phyloP scores from a whole-genome alignment of 2,113 vertebrate species.

The Phaethon lepturus region DNA sequence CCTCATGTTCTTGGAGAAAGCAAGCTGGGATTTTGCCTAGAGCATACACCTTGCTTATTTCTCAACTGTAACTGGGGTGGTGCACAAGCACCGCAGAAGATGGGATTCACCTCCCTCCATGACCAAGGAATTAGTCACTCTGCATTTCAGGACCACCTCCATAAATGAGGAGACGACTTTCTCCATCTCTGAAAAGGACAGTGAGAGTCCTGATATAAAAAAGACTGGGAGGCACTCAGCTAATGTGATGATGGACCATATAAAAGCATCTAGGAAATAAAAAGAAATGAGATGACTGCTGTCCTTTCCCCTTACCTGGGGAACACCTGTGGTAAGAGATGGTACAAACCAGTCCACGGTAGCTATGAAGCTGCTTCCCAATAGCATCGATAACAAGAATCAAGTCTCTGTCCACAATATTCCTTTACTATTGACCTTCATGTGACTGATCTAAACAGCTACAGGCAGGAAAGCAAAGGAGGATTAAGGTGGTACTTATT shows the following conservation, averaged over 20 bases:
- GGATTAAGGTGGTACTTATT: not conserved
- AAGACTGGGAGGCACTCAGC: not conserved
- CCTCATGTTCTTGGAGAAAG: not conserved
- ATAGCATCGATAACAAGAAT: not conserved
- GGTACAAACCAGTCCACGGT: not conserved
- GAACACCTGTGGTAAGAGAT: not conserved
- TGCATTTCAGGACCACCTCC: not conserved
- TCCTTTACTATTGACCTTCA: not conserved
- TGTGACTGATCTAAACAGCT: not conserved
- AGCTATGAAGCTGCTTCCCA: not conserved
- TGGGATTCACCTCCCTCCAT: fast-evolving
- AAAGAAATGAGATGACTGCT: not conserved
- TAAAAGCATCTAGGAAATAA: not conserved
- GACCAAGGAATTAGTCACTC: not conserved
- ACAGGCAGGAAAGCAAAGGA: not conserved
- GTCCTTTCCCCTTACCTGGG: not conserved
- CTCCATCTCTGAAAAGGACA: not conserved
- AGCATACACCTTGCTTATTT: not conserved
- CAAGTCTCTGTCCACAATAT: not conserved
- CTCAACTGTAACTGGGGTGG: not conserved
- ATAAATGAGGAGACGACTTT: not conserved
- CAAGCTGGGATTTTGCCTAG: not conserved
- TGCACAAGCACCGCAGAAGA: not conserved
- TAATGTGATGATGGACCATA: not conserved
- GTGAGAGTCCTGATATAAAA: not conserved